These are phyloP conservation scores for Antheraea assamensis DNA, from an alignment of 2,888 invertebrate species.

Conservation along the genomic window DNA sequence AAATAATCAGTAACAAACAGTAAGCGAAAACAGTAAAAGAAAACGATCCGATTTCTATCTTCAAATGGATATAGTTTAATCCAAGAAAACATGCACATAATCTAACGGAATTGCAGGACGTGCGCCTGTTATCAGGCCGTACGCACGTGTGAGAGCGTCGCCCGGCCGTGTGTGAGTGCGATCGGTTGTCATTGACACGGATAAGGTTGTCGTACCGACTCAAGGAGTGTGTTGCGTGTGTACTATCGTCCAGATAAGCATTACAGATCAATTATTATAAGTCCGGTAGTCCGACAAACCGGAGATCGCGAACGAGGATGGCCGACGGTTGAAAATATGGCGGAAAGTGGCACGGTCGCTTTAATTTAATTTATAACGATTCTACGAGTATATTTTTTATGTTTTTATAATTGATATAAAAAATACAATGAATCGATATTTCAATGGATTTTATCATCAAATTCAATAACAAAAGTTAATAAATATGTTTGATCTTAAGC, in stretches of 20 bases:
- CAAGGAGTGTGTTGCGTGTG: slow-evolving; percentile 49
- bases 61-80: background rate
- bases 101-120: slow-evolving; percentile 37
- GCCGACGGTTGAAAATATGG: background rate
- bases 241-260: slow-evolving; percentile 7
- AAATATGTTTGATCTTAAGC: too few species aligned
- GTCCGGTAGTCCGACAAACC: background rate
- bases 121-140: slow-evolving; percentile 36
- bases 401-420: too few species aligned
- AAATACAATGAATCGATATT: too few species aligned
- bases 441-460: too few species aligned
- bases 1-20: background rate
- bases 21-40: background rate
- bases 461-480: too few species aligned
- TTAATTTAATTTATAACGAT: background rate
- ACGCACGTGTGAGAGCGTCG: slow-evolving; percentile 23
- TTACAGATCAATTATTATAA: background rate
- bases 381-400: too few species aligned
- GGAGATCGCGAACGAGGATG: background rate
- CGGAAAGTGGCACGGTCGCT: background rate
- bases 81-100: background rate
- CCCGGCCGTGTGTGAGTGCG: slow-evolving; percentile 37
- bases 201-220: slow-evolving; percentile 68
- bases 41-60: background rate
- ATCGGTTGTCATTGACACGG: slow-evolving; percentile 70